Evolutionary conservation across 2,113 vertebrate genomes (phyloP).

Genomic region (Hepsetus odoe): DNA sequence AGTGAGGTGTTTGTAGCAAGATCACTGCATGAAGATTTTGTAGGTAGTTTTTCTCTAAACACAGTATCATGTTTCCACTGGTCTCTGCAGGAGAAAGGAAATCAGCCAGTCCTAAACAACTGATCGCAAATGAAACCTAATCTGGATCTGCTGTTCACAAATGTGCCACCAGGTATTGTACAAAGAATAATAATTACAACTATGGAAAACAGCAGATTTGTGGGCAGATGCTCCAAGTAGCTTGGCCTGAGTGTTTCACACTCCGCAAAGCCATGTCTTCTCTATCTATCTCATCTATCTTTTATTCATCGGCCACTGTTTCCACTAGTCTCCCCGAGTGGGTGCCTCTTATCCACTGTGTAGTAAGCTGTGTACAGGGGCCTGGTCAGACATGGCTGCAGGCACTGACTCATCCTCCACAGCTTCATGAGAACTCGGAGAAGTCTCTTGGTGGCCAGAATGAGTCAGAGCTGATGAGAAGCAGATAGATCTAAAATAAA

Average conservation of each 20-base stretch:
- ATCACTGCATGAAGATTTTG: not conserved
- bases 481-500: constrained; percentile 45
- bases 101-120: not conserved
- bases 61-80: not conserved
- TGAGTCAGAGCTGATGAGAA: constrained; percentile 47
- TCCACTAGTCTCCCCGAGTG: not conserved
- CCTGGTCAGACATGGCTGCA: not conserved
- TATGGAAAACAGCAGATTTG: not conserved
- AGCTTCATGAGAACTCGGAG: constrained; percentile 14
- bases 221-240: constrained; percentile 1
- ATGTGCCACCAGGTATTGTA: not conserved
- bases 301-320: constrained; percentile 21
- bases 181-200: not conserved
- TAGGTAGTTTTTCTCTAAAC: not conserved
- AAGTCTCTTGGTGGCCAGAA: constrained; percentile 18
- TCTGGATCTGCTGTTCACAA: not conserved
- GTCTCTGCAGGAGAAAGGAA: not conserved
- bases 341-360: not conserved
- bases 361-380: not conserved
- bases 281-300: constrained; percentile 28
- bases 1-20: too few species aligned
- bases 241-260: constrained; percentile 1
- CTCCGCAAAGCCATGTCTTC: not conserved
- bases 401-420: constrained; percentile 29
- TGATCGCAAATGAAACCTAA: not conserved